A percentile compares a stretch with the other conserved stretches of the same genome.
Conservation (phyloP, 2,888 invertebrate genomes). For the Oegoconia quadripuncta region DNA sequence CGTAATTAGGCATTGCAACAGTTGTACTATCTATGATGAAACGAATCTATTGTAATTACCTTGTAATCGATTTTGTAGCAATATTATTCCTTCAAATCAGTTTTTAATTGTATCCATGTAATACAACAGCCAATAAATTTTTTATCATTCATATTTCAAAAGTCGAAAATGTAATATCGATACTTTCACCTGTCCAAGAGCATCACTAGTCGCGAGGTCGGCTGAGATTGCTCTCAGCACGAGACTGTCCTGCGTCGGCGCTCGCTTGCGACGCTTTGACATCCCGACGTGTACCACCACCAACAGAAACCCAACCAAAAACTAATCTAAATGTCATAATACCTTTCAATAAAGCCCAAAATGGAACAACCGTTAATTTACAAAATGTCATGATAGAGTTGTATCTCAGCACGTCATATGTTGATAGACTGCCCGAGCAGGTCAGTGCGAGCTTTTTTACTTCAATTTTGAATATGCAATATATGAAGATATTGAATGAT, state of each 20-base stretch:
- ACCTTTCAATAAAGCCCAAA: constrained; percentile 25
- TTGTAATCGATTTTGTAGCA: too few relatives aligned
- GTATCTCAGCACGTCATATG: constrained; percentile 61
- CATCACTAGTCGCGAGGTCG: constrained; percentile 60
- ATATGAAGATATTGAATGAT: constrained; percentile 73
- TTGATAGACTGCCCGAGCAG: constrained; percentile 71
- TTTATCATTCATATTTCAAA: too few relatives aligned
- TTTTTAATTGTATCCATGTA: too few relatives aligned
- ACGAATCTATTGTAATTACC: too few relatives aligned
- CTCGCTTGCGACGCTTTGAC: constrained; percentile 78
- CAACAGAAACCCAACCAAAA: constrained; percentile 21
- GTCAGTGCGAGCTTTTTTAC: constrained; percentile 56
- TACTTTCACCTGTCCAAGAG: constrained; percentile 24
- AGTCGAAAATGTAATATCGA: constrained; percentile 29
- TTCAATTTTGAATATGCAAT: constrained; percentile 62
- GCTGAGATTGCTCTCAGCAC: constrained; percentile 77
- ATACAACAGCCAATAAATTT: too few relatives aligned
- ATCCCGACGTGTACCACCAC: constrained; percentile 62
- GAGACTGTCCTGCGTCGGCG: constrained; percentile 77
- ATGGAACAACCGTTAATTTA: constrained; percentile 10
- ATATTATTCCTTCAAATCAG: too few relatives aligned
- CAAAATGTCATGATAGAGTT: constrained; percentile 19
- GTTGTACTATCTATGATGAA: too few relatives aligned
- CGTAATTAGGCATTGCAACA: too few relatives aligned
- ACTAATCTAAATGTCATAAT: constrained; percentile 20